These are phyloP conservation scores for Hystrix brachyura DNA, from an alignment of 2,113 vertebrate genomes.

Conservation along the genomic window DNA sequence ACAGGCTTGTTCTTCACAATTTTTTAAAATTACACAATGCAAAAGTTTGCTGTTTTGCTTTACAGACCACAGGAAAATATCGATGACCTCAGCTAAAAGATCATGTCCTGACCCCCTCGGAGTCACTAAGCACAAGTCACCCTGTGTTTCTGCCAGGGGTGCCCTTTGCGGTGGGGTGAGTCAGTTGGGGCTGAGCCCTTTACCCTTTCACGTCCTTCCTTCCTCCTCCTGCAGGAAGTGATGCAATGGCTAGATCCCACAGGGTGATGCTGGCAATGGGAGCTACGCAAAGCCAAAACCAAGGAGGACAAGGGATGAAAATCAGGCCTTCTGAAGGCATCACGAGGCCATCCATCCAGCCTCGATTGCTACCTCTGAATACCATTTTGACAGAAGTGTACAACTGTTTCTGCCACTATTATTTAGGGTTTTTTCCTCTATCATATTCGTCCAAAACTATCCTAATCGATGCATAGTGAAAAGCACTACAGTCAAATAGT, in stretches of 20 bases:
- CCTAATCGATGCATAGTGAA: background rate
- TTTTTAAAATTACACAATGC: background rate
- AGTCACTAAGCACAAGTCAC: slow-evolving; percentile 31
- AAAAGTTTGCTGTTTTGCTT: slow-evolving; percentile 56
- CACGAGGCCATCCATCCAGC: background rate
- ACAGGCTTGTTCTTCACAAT: background rate
- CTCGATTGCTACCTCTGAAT: background rate
- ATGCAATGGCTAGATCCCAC: background rate
- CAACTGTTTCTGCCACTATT: background rate
- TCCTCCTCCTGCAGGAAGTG: background rate
- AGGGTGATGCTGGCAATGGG: background rate
- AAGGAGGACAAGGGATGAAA: background rate
- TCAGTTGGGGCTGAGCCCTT: background rate
- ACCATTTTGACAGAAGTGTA: background rate
- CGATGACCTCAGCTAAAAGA: slow-evolving; percentile 58
- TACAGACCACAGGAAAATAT: slow-evolving; percentile 41
- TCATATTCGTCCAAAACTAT: background rate
- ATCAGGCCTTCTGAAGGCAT: background rate
- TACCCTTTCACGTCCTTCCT: background rate
- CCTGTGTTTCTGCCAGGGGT: slow-evolving; percentile 50
- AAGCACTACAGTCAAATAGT: background rate
- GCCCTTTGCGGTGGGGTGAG: background rate
- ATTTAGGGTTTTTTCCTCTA: background rate
- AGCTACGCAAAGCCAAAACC: background rate
- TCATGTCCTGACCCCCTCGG: background rate